Conservation (phyloP, 2,113 vertebrate genomes). For the Mormyrus lacerda region DNA sequence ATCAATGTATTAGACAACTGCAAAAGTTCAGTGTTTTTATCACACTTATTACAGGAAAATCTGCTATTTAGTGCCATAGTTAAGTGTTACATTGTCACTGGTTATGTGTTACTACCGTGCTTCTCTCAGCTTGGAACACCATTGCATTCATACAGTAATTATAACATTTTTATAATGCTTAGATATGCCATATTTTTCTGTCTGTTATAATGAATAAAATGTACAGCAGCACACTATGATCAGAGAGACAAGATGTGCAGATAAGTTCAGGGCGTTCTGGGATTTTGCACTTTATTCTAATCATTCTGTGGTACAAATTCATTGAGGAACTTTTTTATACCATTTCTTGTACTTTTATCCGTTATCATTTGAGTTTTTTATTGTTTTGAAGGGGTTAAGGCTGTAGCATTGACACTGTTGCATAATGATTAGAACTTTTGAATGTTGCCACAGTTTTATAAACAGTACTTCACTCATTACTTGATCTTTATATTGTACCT, state of each 20-base stretch:
- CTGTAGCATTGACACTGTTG: neutral
- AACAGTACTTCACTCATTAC: neutral
- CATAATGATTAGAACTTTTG: neutral
- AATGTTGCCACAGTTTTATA: neutral
- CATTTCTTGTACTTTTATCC: neutral
- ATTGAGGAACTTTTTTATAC: neutral
- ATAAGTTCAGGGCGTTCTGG: neutral
- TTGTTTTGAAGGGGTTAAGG: neutral
- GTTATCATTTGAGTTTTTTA: neutral
- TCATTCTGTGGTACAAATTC: neutral
- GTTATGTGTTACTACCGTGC: neutral
- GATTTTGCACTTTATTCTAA: constrained; percentile 14
- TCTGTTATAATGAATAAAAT: neutral
- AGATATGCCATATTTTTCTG: neutral
- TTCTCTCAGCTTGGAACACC: neutral
- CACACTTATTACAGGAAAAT: neutral
- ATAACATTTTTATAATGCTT: neutral
- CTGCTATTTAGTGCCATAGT: neutral
- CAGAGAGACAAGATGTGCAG: neutral
- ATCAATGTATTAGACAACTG: neutral
- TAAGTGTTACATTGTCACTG: neutral
- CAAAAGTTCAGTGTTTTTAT: neutral
- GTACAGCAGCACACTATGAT: neutral
- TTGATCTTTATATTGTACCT: neutral
- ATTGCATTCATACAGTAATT: neutral